Base-by-base conservation (phyloP, 2,113 vertebrate genomes). In the Pluvianellus socialis region DNA sequence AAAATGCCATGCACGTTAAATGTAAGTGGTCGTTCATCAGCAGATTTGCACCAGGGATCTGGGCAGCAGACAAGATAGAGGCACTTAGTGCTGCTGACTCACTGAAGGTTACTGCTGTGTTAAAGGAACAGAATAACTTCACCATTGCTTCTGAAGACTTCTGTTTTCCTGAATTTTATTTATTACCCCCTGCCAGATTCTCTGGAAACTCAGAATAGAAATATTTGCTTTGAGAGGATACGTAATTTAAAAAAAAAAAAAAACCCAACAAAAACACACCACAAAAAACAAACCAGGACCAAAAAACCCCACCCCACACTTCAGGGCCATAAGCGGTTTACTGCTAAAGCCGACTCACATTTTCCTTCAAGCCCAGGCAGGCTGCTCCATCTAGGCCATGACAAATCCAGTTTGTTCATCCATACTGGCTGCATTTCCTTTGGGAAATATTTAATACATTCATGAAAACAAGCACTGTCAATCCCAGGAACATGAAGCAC, bases 11-110 rank as follows among this genome's bases (percentile, higher is more conserved):
- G 6, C 6, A 3, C 6, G 40, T 40, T 55, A 19, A 58, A 56
- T 20, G 30, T 1, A 44, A 76, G 40, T 2, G 2, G 26, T 12
- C 3, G 4, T 45, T 53, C 15, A 21, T 45, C 22, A 12, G 30
- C 4, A 0, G 59, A 35, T 45, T 3, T 12, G 6, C 44, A 5
- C 8, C 0, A 23, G 19, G 23, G 32, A n/a, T 38, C 7, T 4
- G 1, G 24, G 33, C 55, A 67, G 47, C 6, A 4, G 65, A 14
- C 19, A 3, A 28, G 49, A 50, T 13, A 50, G 45, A 27, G 33
- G 14, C 44, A 22, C 7, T 2, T 23, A 6, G 9, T 49, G 27
- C 72, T 45, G 59, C 73, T 15, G 50, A 33, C 35, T 75, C 71
- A 4, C 61, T 7, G 32, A 6, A 38, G 42, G 42, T 12, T 4